Evolutionary conservation across 1,140 invertebrate species (phyloP), one percentile per base, ranked within the genome.

Genomic region (Eueides isabella): DNA sequence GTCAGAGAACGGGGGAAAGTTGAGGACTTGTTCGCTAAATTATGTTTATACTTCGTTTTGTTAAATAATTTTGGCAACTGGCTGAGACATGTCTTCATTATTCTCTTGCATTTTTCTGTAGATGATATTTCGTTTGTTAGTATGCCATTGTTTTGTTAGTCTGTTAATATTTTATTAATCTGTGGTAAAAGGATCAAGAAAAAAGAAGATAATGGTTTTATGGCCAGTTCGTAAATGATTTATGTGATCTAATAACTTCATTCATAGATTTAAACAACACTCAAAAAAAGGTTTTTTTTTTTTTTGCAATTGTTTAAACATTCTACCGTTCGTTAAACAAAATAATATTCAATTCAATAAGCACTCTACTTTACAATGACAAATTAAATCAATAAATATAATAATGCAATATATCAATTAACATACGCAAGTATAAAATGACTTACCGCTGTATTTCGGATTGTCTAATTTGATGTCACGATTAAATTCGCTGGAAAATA

Each of bases 21-120:
- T 7, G 85, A 88, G 16, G 86, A 86, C 77, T 91, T 92, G 77
- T 77, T 85, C n/a, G 82, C 80, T 28, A 84, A 41, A 11, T 89
- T 85, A 70, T 86, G 83, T 80, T 84, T 91, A 72, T 83, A 81
- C 76, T 87, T 90, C 61, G 87, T 87, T 76, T 89, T 92, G 79
- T 80, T 73, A 71, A 91, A 90, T 63, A 92, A 77, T 80, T 84
- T 91, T 73, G 91, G 91, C 71, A 92, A 85, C 71, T 85, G 87
- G 72, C 80, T 86, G n/a, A 92, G 67, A 78, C 91, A 92, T 35
- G 83, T 84, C 84, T 90, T 92, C 88, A 92, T 82, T 76, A 92
- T 81, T 80, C 74, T 86, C 84, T 90, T 92, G 84, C 89, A 92
- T 86, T 87, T 92, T 16, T 90, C 90, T 92, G 85, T 74, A 55